These are phyloP conservation scores for Oceanites oceanicus DNA, from an alignment of 2,113 vertebrate genomes.

Conservation along the genomic window DNA sequence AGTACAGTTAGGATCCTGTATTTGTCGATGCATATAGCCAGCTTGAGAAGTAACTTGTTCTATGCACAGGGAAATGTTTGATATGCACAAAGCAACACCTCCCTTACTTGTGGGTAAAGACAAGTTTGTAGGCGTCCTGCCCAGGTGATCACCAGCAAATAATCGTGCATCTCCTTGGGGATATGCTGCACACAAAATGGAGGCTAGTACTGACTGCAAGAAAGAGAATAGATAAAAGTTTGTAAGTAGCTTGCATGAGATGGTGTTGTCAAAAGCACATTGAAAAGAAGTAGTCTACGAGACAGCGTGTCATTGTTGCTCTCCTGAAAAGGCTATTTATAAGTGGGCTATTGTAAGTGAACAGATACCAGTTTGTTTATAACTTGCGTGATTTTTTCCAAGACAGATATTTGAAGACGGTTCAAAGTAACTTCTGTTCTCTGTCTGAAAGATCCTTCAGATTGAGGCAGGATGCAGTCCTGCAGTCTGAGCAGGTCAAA, in stretches of 20 bases:
- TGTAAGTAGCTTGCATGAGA: background rate
- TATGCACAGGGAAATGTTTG: background rate
- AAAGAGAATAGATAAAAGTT: background rate
- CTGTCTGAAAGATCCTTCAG: background rate
- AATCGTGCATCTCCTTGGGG: background rate
- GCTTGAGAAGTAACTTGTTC: background rate
- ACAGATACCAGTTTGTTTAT: background rate
- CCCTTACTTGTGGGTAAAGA: background rate
- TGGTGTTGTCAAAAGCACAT: background rate
- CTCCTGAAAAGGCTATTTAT: background rate
- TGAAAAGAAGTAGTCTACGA: background rate
- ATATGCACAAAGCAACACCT: background rate
- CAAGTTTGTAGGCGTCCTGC: background rate
- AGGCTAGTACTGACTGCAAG: background rate
- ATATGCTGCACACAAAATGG: background rate
- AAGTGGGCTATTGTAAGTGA: background rate
- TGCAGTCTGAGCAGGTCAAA: background rate
- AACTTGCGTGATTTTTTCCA: background rate
- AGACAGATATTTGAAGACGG: background rate
- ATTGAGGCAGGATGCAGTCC: background rate
- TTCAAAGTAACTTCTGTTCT: conserved; percentile 8
- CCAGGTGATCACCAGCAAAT: background rate
- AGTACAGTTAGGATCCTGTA: background rate
- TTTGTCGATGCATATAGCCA: background rate
- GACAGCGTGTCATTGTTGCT: background rate